Conservation (phyloP, 1,140 invertebrate genomes). For the Neuroterus valhalla region DNA sequence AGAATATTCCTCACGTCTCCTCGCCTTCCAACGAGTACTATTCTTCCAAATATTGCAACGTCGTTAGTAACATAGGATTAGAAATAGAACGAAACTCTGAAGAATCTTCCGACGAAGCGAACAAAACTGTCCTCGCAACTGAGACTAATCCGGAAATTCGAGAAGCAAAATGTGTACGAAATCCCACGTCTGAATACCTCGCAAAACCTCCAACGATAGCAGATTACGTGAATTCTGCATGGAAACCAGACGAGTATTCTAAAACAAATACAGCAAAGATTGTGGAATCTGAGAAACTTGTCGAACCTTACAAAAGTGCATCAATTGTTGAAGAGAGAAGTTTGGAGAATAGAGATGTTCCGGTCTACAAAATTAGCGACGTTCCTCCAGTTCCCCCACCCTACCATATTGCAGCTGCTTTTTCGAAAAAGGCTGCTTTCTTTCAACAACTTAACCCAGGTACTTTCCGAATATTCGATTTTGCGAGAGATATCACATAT, state of each 20-base stretch:
- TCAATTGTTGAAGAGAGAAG: conserved; percentile 47
- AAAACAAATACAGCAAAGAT: conserved; percentile 70
- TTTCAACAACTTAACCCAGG: conserved; percentile 69
- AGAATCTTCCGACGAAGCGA: conserved; percentile 59
- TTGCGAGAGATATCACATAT: too few relatives aligned
- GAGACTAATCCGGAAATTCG: conserved; percentile 70
- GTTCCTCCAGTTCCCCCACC: conserved; percentile 77
- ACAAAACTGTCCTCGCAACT: conserved; percentile 64
- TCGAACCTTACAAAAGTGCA: conserved; percentile 62
- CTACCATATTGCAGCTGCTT: conserved; percentile 82
- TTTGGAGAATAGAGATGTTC: conserved; percentile 36
- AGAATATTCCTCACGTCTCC: conserved; percentile 57
- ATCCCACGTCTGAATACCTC: conserved; percentile 66
- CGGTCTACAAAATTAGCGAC: conserved; percentile 54
- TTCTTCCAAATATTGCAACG: conserved; percentile 54
- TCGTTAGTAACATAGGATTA: conserved; percentile 46
- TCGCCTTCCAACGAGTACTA: conserved; percentile 52
- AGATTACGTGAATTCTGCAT: conserved; percentile 70
- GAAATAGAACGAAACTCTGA: conserved; percentile 57
- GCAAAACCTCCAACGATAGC: conserved; percentile 65
- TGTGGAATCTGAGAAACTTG: conserved; percentile 68
- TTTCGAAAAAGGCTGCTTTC: conserved; percentile 79
- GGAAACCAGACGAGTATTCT: conserved; percentile 71
- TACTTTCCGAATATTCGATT: conserved; percentile 28
- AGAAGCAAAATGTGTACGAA: conserved; percentile 70